phyloP scores from a whole-genome alignment of 2,113 vertebrate species.

The Garra rufa region DNA sequence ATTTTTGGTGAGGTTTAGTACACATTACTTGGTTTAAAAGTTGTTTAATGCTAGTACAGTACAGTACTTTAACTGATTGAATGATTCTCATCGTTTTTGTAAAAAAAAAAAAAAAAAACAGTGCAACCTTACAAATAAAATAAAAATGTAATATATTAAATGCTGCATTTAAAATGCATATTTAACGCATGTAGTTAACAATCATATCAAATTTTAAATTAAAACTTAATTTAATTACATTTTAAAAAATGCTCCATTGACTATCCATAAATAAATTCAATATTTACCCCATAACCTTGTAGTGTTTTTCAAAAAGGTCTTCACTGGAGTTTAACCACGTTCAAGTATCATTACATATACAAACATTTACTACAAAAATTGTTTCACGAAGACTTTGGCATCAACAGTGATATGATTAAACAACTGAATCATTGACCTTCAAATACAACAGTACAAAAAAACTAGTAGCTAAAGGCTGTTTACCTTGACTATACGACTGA shows the following conservation, averaged over 20 bases:
- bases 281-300: background rate
- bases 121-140: background rate
- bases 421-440: background rate
- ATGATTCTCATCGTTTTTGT: background rate
- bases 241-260: background rate
- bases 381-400: background rate
- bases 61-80: too few relatives aligned
- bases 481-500: conserved; percentile 40
- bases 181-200: too few relatives aligned
- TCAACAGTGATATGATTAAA: background rate
- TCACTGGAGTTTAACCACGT: background rate
- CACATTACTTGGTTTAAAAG: background rate
- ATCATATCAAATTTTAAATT: too few relatives aligned
- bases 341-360: background rate
- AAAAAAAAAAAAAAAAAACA: background rate
- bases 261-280: background rate
- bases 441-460: background rate
- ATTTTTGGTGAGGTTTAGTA: background rate
- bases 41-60: too few relatives aligned
- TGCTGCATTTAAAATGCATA: too few relatives aligned
- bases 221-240: background rate
- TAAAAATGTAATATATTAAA: too few relatives aligned
- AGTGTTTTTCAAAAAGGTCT: background rate
- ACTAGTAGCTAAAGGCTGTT: background rate
- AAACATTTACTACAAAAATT: background rate